Base-by-base conservation (phyloP, 2,113 vertebrate species). In the Bungarus multicinctus region DNA sequence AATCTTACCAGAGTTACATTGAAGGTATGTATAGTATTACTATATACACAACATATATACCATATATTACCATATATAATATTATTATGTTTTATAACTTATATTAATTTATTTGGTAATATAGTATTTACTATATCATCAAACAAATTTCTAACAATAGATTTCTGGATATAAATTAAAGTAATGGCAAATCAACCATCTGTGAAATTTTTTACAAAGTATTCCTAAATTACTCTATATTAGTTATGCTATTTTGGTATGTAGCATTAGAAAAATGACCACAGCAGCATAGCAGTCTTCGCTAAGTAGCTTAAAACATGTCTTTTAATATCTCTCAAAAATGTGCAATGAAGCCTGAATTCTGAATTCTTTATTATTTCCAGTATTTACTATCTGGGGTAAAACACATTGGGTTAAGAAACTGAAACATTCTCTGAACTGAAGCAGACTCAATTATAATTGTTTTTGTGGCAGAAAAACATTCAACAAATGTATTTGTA, bases 291-390 rank as follows among this genome's bases (percentile, higher is more conserved):
- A 53, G 25, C 45, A 25, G 0, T 74, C 20, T 50, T 92, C 43
- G 87, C 86, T 52, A 55, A 89, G 47, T 53, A 30, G 25, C 58
- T 64, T 57, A 12, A 92, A 92, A 89, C 25, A 22, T 47, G 47
- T 22, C 58, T 92, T 92, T 54, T 43, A 92, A 88, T 20, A 54
- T 47, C 39, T 89, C 85, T 89, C 64, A 89, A 89, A 92, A 89
- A 92, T 85, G 43, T 89, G 64, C 87, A 81, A 9, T 47, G 91
- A 92, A 81, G 87, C 60, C 39, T 85, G 53, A 85, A 55, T 55
- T 45, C 34, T 85, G 85, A 89, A 85, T 92, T 92, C 39, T 89
- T 92, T 30, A 89, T 92, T 92, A 89, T 85, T 89, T 47, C 87
- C 12, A 89, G 57, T 43, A 50, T 27, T 34, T 45, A 69, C 30